A percentile compares a stretch with the other conserved stretches of the same genome.
phyloP scores from a whole-genome alignment of 1,140 invertebrate genomes.

The Polypedilum pembai region DNA sequence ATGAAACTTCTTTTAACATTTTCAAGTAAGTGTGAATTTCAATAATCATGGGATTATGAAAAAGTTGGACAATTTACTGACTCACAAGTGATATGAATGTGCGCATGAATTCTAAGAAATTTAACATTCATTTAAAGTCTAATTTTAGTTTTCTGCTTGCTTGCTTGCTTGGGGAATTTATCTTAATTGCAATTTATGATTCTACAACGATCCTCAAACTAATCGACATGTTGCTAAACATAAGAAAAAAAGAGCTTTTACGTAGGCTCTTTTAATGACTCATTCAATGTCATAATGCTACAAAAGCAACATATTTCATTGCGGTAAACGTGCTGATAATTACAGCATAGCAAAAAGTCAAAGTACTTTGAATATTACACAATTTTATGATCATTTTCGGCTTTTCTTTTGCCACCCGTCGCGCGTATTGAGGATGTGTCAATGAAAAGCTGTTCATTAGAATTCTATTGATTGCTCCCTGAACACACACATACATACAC shows the following conservation, averaged over 20 bases:
- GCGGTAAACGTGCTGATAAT: background rate
- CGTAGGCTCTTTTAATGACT: background rate
- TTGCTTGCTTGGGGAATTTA: background rate
- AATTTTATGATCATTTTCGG: no score
- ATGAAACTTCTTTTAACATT: no score
- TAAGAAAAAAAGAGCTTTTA: background rate
- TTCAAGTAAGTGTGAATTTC: background rate
- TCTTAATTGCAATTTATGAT: constrained; percentile 28
- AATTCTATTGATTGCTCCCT: no score
- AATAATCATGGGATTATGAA: background rate
- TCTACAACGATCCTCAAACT: background rate
- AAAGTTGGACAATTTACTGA: background rate
- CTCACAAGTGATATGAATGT: constrained; percentile 1
- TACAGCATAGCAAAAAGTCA: background rate
- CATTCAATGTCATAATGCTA: background rate
- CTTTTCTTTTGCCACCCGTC: no score
- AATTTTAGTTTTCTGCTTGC: background rate
- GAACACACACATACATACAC: no score
- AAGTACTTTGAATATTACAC: no score
- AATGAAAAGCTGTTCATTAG: no score
- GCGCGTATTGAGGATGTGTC: no score
- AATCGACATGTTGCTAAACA: background rate
- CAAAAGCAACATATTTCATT: constrained; percentile 1
- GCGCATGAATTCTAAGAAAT: background rate
- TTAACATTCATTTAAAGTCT: background rate